Evolutionary conservation across 1,140 invertebrate species (phyloP), one percentile per base, ranked within the genome.

Genomic region (Pararge aegeria): DNA sequence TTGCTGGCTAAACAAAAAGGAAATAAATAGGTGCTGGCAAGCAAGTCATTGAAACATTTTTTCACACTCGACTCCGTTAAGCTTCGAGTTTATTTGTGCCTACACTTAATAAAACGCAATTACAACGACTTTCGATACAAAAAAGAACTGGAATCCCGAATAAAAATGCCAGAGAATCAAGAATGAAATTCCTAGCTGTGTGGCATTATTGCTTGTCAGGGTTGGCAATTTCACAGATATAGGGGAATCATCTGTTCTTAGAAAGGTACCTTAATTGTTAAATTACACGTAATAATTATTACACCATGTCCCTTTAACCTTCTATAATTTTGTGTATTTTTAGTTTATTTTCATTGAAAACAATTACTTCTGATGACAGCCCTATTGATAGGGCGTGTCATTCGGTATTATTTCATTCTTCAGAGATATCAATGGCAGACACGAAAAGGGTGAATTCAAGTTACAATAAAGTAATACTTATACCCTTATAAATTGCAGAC

Each of bases 381-480:
- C 42, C 42, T 46, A 46, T n/a, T 20, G 19, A 46, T 46, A 46
- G 16, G 42, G 42, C 18, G 42, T 46, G 42, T 20, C 42, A 20
- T 46, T 46, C 42, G 20, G 13, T 46, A 46, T 6, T 46, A 46
- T 46, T 46, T 46, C 42, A 46, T 46, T 20, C 38, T 12, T 16
- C 18, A 12, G 13, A 46, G 42, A 20, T 19, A 46, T 46, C 42
- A 46, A 20, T 20, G 19, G 42, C 42, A 46, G 42, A 46, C 0
- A 2, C 42, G 18, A n/a, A 46, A 46, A 20, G 42, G 42, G 42
- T 46, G 42, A 46, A 46, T 46, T 46, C 20, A 46, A 46, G 42
- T 46, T 46, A 46, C 42, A 46, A 46, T 46, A 46, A 46, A 46
- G 18, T 46, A 16, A 46, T 46, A 46, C 42, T 46, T 46, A 46